Conservation (phyloP, 1,140 invertebrate genomes). For the Lucilia cuprina region DNA sequence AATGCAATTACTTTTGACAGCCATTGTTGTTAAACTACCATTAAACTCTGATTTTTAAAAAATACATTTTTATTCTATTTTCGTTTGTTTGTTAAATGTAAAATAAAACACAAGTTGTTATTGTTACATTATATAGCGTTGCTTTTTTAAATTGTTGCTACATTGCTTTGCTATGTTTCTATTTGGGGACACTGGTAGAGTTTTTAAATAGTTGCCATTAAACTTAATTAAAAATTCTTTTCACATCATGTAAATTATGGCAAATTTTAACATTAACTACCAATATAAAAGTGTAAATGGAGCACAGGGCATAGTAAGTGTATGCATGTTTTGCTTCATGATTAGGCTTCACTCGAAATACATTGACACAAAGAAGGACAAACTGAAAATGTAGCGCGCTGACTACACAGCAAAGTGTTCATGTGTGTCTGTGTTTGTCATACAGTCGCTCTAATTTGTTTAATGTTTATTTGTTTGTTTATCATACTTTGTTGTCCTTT, state of each 20-base stretch:
- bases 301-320: too few relatives aligned
- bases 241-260: slow-evolving; percentile 26
- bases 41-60: slow-evolving; percentile 7
- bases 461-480: not conserved
- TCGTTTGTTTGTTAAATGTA: not conserved
- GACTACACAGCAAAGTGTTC: too few relatives aligned
- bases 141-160: not conserved
- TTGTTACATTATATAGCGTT: not conserved
- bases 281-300: not conserved
- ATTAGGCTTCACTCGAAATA: not conserved
- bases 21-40: not conserved
- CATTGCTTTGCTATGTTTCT: too few relatives aligned
- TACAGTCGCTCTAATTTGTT: not conserved
- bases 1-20: slow-evolving; percentile 19
- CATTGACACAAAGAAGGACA: too few relatives aligned
- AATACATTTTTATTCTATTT: not conserved
- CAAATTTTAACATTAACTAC: slow-evolving; percentile 18
- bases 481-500: not conserved
- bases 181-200: not conserved
- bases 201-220: not conserved
- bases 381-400: too few relatives aligned
- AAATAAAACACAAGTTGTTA: not conserved
- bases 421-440: too few relatives aligned
- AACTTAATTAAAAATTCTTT: slow-evolving; percentile 31
- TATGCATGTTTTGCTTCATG: not conserved